phyloP scores from a whole-genome alignment of 2,888 invertebrate species.

The Drosophila cyrtoloma region DNA sequence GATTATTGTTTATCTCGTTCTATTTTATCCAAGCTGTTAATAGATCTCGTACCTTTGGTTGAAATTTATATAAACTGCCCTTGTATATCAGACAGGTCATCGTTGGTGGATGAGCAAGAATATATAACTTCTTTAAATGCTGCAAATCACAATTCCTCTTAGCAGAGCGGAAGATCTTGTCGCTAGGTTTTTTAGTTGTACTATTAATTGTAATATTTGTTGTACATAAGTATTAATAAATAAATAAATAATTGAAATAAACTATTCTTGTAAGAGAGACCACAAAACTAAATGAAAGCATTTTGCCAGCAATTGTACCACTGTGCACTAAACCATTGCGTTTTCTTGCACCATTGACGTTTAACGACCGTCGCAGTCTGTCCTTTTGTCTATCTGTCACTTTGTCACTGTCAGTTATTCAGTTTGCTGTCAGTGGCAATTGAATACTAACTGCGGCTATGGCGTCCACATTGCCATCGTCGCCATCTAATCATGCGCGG shows the following conservation, averaged over 20 bases:
- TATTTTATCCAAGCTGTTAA: no score
- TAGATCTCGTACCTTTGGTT: no score
- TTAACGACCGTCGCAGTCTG: slow-evolving; percentile 54
- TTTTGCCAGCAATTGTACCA: slow-evolving; percentile 21
- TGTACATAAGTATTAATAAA: background rate
- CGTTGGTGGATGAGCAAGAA: background rate
- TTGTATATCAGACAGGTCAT: no score
- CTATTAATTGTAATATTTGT: no score
- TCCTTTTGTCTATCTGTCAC: slow-evolving; percentile 18
- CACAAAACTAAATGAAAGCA: background rate
- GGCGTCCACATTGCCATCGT: slow-evolving; percentile 42
- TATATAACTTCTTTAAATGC: background rate
- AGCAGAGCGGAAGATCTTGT: background rate
- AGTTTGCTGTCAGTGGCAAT: slow-evolving; percentile 40
- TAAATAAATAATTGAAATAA: background rate
- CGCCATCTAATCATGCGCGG: slow-evolving; percentile 70
- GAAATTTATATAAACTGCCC: no score
- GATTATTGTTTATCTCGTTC: background rate
- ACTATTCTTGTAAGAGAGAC: background rate
- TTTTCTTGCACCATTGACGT: slow-evolving; percentile 73
- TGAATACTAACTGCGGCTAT: slow-evolving; percentile 58
- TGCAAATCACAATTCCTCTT: background rate
- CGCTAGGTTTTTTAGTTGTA: no score
- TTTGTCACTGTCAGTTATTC: slow-evolving; percentile 25
- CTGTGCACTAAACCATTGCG: slow-evolving; percentile 47